These are phyloP conservation scores for Drosophila punjabiensis DNA, from an alignment of 1,140 invertebrate species.

Conservation along the genomic window DNA sequence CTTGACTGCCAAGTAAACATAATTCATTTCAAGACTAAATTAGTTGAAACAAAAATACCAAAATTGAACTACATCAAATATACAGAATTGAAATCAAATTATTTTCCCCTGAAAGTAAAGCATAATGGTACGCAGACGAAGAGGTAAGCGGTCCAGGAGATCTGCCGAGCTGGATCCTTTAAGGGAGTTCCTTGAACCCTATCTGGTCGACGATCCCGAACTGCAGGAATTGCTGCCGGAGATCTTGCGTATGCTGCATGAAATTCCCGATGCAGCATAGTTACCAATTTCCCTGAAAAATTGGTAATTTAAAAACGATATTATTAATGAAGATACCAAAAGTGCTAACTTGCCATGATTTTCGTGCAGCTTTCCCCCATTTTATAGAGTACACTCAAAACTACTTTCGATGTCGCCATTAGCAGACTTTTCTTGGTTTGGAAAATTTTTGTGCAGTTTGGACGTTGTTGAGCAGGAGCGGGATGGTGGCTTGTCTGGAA, in stretches of 20 bases:
- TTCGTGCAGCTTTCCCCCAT: slow-evolving; percentile 11
- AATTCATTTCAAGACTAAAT: neutral
- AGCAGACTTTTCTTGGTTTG: slow-evolving; percentile 70
- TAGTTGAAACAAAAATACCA: neutral
- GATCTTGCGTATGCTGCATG: slow-evolving; percentile 4
- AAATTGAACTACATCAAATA: too few relatives aligned
- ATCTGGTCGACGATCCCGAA: slow-evolving; percentile 11
- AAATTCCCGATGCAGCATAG: slow-evolving; percentile 19
- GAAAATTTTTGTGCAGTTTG: slow-evolving; percentile 56
- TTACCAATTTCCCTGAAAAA: neutral
- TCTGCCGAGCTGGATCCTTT: slow-evolving; percentile 1
- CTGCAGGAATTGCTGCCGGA: slow-evolving; percentile 5
- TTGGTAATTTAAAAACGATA: neutral
- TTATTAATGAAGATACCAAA: neutral
- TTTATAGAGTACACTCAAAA: slow-evolving; percentile 43
- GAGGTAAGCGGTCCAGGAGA: neutral
- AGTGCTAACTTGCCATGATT: neutral
- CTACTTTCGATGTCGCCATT: slow-evolving; percentile 76
- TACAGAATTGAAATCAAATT: neutral
- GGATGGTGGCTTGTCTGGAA: slow-evolving; percentile 54
- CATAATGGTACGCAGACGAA: slow-evolving; percentile 2
- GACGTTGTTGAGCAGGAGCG: slow-evolving; percentile 41
- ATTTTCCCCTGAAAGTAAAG: neutral
- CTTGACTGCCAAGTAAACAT: neutral
- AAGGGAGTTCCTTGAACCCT: slow-evolving; percentile 4